phyloP scores from a whole-genome alignment of 2,113 vertebrate genomes.

The Siphamia tubifer region DNA sequence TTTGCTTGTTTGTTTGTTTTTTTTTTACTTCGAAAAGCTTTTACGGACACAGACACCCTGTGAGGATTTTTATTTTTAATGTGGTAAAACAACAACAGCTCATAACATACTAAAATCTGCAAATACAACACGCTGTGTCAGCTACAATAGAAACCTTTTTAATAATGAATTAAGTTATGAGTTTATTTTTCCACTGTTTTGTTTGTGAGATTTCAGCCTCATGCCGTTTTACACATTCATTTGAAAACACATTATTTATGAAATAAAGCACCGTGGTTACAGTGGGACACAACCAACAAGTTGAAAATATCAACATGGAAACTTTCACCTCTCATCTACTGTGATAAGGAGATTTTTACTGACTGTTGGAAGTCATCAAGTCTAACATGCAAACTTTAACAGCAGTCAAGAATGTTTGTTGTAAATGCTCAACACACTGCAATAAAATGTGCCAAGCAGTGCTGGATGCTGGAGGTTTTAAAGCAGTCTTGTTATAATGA shows the following conservation, averaged over 20 bases:
- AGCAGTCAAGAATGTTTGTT: constrained; percentile 63
- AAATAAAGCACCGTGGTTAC: neutral
- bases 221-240: neutral
- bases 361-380: constrained; percentile 42
- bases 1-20: too few species aligned
- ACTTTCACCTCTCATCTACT: neutral
- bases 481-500: constrained; percentile 72
- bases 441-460: constrained; percentile 67
- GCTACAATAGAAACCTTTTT: too few species aligned
- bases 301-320: neutral
- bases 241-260: neutral
- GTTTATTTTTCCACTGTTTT: neutral
- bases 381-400: constrained; percentile 57
- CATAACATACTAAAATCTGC: too few species aligned
- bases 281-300: neutral
- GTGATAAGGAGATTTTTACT: constrained; percentile 21
- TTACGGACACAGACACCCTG: too few species aligned
- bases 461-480: constrained; percentile 55
- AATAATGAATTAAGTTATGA: neutral
- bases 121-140: too few species aligned
- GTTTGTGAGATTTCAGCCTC: neutral
- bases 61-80: too few species aligned
- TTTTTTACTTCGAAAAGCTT: too few species aligned
- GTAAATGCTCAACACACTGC: constrained; percentile 67
- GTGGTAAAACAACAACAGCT: too few species aligned